phyloP scores from a whole-genome alignment of 1,140 invertebrate species.

The Anastrepha ludens region DNA sequence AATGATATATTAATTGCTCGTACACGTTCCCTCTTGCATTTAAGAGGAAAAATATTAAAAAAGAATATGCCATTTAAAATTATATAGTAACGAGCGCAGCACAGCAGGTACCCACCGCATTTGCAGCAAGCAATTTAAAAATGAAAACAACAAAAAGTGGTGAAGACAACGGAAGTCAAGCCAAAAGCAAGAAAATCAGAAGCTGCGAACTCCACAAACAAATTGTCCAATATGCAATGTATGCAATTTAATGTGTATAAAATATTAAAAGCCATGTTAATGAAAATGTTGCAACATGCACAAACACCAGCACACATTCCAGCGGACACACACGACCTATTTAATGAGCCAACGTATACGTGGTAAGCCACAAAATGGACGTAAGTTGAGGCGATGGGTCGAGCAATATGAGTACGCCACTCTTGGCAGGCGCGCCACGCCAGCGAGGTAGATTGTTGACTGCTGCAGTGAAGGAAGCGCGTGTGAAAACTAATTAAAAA shows the following conservation, averaged over 20 bases:
- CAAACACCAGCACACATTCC: not conserved
- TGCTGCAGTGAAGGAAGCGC: not conserved
- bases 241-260: conserved; percentile 12
- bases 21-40: no score
- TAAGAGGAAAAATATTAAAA: no score
- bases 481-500: conserved; percentile 16
- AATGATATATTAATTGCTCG: no score
- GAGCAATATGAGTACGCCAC: not conserved
- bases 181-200: not conserved
- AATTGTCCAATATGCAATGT: not conserved
- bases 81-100: no score
- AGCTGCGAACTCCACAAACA: not conserved
- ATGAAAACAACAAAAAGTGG: no score
- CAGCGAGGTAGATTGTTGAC: not conserved
- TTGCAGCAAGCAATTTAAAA: no score
- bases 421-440: not conserved
- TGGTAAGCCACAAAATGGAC: not conserved
- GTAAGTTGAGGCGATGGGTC: not conserved
- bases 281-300: conserved; percentile 10
- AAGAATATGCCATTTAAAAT: no score
- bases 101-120: no score
- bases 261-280: conserved; percentile 9
- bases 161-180: no score
- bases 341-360: conserved; percentile 4
- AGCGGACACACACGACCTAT: not conserved